Evolutionary conservation across 37 sponge, comb jelly and placozoan species (phyloP).

Genomic region (Chondrosia reniformis): DNA sequence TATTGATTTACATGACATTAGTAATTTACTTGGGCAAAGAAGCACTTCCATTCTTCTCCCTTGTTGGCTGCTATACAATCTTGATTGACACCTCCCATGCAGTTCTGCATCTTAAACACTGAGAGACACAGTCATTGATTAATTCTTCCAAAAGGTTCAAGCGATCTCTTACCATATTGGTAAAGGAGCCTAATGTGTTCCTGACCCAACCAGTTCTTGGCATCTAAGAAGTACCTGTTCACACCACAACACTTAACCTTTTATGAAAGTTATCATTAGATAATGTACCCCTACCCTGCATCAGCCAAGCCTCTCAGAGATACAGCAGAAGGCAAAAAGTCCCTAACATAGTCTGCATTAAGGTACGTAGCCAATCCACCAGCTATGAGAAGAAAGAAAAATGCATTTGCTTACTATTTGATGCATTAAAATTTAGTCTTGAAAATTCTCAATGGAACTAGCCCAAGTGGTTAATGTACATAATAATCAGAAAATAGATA

Average conservation of each 20-base stretch:
- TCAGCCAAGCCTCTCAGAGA: slow-evolving; percentile 57
- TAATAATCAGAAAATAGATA: no score
- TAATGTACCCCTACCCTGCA: no score
- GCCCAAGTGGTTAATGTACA: no score
- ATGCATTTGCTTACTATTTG: no score
- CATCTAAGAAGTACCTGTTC: slow-evolving; percentile 33
- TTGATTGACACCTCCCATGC: slow-evolving; percentile 53
- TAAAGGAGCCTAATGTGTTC: slow-evolving; percentile 3
- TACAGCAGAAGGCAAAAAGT: slow-evolving; percentile 26
- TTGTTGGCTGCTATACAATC: slow-evolving; percentile 40
- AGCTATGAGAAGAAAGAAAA: no score
- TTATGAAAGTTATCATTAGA: no score
- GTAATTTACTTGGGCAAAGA: slow-evolving; percentile 72
- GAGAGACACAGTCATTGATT: not conserved
- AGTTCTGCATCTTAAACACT: slow-evolving; percentile 67
- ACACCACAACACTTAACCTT: no score
- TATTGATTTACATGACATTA: no score
- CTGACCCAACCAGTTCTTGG: slow-evolving; percentile 24
- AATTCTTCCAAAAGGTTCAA: not conserved
- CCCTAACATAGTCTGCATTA: slow-evolving; percentile 55
- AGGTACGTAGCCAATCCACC: slow-evolving; percentile 81
- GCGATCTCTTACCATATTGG: slow-evolving; percentile 3
- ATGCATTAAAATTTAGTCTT: no score
- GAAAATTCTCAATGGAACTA: no score
- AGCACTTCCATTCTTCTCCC: slow-evolving; percentile 68